Conservation (phyloP, 2,797 vertebrate species). For the Kryptolebias ocellatus region DNA sequence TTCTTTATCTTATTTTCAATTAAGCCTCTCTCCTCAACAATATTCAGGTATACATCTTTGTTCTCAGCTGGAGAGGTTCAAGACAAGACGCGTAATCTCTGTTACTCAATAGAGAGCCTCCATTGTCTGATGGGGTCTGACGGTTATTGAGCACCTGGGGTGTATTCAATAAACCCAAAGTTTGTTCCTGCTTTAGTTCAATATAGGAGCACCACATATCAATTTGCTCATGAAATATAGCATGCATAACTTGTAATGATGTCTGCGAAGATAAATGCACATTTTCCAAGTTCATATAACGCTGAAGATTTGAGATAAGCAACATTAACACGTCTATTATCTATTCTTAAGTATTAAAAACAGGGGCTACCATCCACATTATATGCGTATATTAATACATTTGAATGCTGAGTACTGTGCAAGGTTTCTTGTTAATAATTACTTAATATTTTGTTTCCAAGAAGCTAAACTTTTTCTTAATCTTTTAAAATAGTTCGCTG, state of each 20-base stretch:
- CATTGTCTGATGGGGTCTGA: slow-evolving; percentile 69
- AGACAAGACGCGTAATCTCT: slow-evolving; percentile 65
- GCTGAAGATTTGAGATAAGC: background rate
- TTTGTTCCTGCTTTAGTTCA: slow-evolving; percentile 70
- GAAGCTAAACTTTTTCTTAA: background rate
- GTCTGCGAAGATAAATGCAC: slow-evolving; percentile 23
- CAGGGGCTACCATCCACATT: too few species aligned
- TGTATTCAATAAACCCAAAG: slow-evolving; percentile 77
- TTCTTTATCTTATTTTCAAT: slow-evolving; percentile 65
- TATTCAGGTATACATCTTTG: slow-evolving; percentile 64
- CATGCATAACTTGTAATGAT: slow-evolving; percentile 46
- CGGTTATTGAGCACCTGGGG: slow-evolving; percentile 75
- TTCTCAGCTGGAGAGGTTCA: slow-evolving; percentile 69
- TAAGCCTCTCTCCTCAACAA: slow-evolving; percentile 52
- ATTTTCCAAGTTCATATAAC: background rate
- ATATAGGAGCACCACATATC: slow-evolving; percentile 67
- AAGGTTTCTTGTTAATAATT: background rate
- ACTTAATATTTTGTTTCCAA: background rate
- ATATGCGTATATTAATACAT: too few species aligned
- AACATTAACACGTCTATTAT: background rate
- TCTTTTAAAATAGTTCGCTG: background rate
- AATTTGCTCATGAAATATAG: slow-evolving; percentile 65
- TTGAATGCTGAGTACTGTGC: background rate
- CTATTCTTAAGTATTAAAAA: too few species aligned
- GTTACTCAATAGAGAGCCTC: slow-evolving; percentile 64